Base-by-base conservation (phyloP, 1,140 invertebrate genomes). In the Fopius arisanus region DNA sequence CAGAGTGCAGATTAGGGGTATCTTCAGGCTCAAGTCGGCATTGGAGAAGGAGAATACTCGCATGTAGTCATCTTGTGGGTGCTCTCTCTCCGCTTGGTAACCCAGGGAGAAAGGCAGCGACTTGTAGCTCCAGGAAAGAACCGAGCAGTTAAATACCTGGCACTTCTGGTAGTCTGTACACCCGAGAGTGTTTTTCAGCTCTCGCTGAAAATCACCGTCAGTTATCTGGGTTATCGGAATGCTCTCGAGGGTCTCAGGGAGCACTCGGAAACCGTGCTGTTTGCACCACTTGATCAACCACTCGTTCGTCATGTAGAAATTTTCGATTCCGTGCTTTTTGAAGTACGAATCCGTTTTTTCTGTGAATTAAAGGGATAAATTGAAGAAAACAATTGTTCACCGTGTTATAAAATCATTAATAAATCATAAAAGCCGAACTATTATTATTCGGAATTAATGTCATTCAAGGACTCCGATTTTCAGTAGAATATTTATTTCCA, bases 61-160 rank as follows among this genome's bases (percentile, higher is more conserved):
- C 54, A 59, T 59, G 54, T 59, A 59, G 19, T 59, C 54, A 14
- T 59, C 54, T 23, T 59, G 43, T 5, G n/a, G 19, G 19, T 51
- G 43, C n/a, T 51, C 43, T 21, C 19, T 26, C 19, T 59, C 54
- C 10, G 14, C 10, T 59, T 23, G 54, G 10, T 23, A 12, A 2
- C 19, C 54, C 21, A 59, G 54, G 12, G 54, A 26, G 2, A 59
- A 12, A 0, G 54, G 54, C 2, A 59, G 54, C 21, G 23, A 14
- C 23, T 59, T 59, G 54, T 59, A 59, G 54, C 23, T 59, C 54
- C 54, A 59, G 54, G 54, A 59, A 6, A 59, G 19, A 21, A 59
- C 23, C 26, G 54, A 59, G 21, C 54, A 59, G 23, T 59, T 59
- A 12, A 59, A 59, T 0, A 59, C 54, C 23, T 59, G 54, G 23